Percentiles rank a stretch among this genome's conserved stretches.
Evolutionary conservation across 2,113 vertebrate genomes (phyloP).

Genomic region (Sakesphorus luctuosus): DNA sequence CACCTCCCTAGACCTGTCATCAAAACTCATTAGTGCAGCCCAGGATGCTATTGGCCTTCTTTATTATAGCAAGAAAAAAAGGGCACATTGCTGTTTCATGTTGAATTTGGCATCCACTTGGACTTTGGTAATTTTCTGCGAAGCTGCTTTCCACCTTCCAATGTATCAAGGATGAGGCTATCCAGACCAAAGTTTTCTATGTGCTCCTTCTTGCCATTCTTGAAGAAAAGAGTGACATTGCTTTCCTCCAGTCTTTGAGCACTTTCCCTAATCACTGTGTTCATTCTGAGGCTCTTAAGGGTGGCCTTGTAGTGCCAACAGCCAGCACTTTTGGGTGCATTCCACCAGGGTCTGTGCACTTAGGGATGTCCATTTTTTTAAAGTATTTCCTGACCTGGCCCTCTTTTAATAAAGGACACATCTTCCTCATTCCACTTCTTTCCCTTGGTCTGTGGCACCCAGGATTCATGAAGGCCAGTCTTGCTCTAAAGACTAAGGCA

Average conservation of each 20-base stretch:
- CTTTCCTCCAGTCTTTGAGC: background rate
- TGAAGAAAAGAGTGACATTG: background rate
- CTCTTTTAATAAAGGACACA: background rate
- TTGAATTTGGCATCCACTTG: background rate
- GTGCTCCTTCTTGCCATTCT: background rate
- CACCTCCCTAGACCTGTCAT: background rate
- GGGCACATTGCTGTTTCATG: background rate
- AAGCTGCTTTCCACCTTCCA: background rate
- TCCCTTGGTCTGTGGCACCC: background rate
- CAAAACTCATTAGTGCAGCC: background rate
- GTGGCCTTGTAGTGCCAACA: background rate
- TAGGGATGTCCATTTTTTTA: background rate
- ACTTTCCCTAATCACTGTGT: background rate
- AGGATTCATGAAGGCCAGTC: background rate
- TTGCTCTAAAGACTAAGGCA: background rate
- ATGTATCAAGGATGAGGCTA: background rate
- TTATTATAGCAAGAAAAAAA: background rate
- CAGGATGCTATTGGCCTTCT: background rate
- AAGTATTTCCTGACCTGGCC: background rate
- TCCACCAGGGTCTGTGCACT: background rate
- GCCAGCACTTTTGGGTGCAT: background rate
- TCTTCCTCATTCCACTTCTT: background rate
- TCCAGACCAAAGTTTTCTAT: background rate
- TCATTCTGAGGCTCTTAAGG: background rate
- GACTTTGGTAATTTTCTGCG: background rate